Base-by-base conservation (phyloP, 2,888 invertebrate genomes). In the Drosophila nr. medialis region DNA sequence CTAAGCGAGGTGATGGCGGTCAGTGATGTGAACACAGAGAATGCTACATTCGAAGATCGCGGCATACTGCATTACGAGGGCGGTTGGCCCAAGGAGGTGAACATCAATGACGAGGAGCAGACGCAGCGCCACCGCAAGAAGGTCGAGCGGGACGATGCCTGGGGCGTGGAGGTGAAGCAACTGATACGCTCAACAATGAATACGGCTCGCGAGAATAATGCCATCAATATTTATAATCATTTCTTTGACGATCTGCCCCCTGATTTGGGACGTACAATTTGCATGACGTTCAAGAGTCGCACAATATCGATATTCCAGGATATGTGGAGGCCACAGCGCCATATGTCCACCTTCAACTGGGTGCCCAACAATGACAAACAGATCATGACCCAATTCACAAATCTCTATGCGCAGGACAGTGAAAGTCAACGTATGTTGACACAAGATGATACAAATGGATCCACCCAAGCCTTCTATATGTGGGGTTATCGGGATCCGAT, bases 31-130 rank as follows among this genome's bases (percentile, higher is more conserved):
- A 86, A 90, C 61, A 93, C 93, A 1, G 93, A 92, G 13, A 92
- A 92, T 83, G 92, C 91, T 0, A 80, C 83, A 1, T 82, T 67
- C 10, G 80, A 68, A 0, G 78, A 86, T 7, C 94, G 94, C 72
- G 96, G 96, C 13, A 94, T 97, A 90, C 94, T 95, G 81, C 97
- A 97, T 91, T 94, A 93, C 18, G 97, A 97, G 92, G 97, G 97
- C 70, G 97, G 97, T 24, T 97, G 97, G 97, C 97, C 97, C 2
- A 95, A 95, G 86, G 97, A 97, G 77, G 93, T 96, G 13, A 95
- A 95, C 75, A 92, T 93, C 68, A 92, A 93, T 54, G 95, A 95
- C 86, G 94, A 95, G 80, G 97, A 97, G 80, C 96, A 96, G 87
- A 95, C 96, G 11, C 91, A 94, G 49, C 94, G 97, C 61, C 96